Evolutionary conservation across 2,888 invertebrate species (phyloP).

Genomic region (Drosophila greeni): DNA sequence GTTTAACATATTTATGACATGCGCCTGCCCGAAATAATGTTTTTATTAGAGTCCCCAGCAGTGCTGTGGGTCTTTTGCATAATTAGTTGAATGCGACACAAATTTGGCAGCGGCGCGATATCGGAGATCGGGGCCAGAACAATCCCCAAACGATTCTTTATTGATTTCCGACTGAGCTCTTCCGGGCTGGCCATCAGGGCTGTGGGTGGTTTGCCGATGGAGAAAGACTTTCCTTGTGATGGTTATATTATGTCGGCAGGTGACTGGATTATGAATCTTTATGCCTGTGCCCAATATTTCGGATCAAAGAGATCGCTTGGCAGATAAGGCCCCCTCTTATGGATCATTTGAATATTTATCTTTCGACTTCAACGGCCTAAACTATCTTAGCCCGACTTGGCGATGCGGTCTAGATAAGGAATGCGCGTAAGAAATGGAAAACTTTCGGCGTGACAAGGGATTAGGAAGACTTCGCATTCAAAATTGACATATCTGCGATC

Average conservation of each 20-base stretch:
- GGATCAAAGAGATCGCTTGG: conserved; percentile 32
- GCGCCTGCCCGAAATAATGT: conserved; percentile 35
- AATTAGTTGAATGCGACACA: conserved; percentile 53
- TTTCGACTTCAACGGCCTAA: conserved; percentile 9
- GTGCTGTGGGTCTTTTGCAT: conserved; percentile 65
- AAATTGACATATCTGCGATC: conserved; percentile 59
- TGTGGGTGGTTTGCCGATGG: conserved; percentile 46
- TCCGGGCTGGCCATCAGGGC: conserved; percentile 52
- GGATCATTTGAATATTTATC: conserved; percentile 26
- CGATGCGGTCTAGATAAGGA: conserved; percentile 6
- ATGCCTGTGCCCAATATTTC: conserved; percentile 4
- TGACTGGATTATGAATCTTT: conserved; percentile 2
- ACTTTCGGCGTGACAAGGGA: conserved; percentile 55
- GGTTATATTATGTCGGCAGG: conserved; percentile 14
- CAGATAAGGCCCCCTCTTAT: conserved; percentile 15
- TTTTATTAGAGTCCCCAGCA: conserved; percentile 46
- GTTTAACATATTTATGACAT: conserved; percentile 71
- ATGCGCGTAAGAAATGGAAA: conserved; percentile 23
- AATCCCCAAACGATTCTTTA: conserved; percentile 2
- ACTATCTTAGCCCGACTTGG: conserved; percentile 15
- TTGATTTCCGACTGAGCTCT: conserved; percentile 39
- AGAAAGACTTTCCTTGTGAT: conserved; percentile 33
- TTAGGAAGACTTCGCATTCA: conserved; percentile 52
- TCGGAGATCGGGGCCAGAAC: conserved; percentile 25
- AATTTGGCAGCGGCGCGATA: conserved; percentile 30